Base-by-base conservation (phyloP, 2,888 invertebrate genomes). In the Drosophila longiperda region DNA sequence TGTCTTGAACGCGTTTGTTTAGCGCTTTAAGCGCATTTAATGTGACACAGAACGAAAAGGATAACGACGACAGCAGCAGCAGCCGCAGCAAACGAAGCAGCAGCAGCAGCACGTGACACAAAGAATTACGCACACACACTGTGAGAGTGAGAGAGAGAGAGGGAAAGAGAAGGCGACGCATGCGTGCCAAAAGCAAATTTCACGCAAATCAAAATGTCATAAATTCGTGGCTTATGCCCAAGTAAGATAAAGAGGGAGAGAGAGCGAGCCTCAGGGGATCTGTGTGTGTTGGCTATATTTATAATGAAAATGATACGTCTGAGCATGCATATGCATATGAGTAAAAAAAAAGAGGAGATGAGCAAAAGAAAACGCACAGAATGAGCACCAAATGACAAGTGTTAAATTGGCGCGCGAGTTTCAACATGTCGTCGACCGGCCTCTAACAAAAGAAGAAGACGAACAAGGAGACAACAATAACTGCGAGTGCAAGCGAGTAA, bases 161-260 rank as follows among this genome's bases (percentile, higher is more conserved):
- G n/a, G n/a, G 5, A 7, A n/a, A 12, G 55, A 15, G 57, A 40
- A 17, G 79, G 73, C 83, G 83, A 90, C 87, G 91, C 90, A 89
- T 90, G 90, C 88, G 88, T 89, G 90, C 88, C 89, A 90, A 87
- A 90, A 83, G 87, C 90, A 89, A 91, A 91, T 91, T 91, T 91
- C 87, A 91, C 92, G 91, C 91, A 91, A 91, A 91, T 91, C 91
- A 91, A 90, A 91, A 91, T 86, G 91, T 91, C 91, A 91, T 91
- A 91, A 89, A 91, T 91, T 89, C 81, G 80, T 84, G 88, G 88
- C 88, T 88, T 90, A 88, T 88, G 82, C 81, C 66, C 66, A 66
- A 38, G 38, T 55, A 55, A 54, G 74, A 63, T 11, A 40, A 29
- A 15, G 34, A 34, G 53, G 9, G 26, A 11, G 26, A 4, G 38